Evolutionary conservation across 2,888 invertebrate genomes (phyloP).

Genomic region (Sarcophaga subvicina): DNA sequence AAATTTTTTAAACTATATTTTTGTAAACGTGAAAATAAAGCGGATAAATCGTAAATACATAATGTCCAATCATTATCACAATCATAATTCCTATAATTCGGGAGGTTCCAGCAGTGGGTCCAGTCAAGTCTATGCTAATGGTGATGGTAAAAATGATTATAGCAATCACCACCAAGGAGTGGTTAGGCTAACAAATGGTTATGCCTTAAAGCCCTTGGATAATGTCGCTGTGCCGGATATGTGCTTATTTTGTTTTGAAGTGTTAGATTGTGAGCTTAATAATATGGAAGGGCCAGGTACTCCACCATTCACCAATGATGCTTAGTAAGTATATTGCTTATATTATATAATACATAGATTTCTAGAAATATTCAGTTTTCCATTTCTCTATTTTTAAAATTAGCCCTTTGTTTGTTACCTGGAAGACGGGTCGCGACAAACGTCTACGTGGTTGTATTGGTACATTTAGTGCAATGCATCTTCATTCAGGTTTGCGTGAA

Average conservation of each 20-base stretch:
- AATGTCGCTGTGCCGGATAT: constrained; percentile 94
- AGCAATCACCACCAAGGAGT: constrained; percentile 60
- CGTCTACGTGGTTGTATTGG: constrained; percentile 99
- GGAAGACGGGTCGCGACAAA: constrained; percentile 98
- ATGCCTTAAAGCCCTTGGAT: constrained; percentile 75
- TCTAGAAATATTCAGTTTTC: not conserved
- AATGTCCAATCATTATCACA: constrained; percentile 74
- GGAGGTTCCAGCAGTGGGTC: constrained; percentile 61
- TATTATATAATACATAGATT: not conserved
- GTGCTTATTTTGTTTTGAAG: constrained; percentile 99
- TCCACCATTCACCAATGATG: constrained; percentile 96
- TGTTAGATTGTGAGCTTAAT: constrained; percentile 96
- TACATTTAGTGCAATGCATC: constrained; percentile 97
- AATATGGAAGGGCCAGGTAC: constrained; percentile 95
- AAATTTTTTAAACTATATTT: constrained; percentile 34
- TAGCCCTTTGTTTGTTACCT: constrained; percentile 99
- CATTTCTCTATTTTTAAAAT: constrained; percentile 69
- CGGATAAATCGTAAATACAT: constrained; percentile 45
- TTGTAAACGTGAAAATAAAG: constrained; percentile 38
- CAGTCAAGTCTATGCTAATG: constrained; percentile 63
- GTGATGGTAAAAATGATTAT: constrained; percentile 64
- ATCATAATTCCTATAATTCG: constrained; percentile 72
- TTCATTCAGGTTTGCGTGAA: constrained; percentile 96
- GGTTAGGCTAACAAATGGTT: constrained; percentile 79
- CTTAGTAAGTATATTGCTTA: constrained; percentile 89